Conservation (phyloP, 2,797 vertebrate species). For the Hybognathus amarus region DNA sequence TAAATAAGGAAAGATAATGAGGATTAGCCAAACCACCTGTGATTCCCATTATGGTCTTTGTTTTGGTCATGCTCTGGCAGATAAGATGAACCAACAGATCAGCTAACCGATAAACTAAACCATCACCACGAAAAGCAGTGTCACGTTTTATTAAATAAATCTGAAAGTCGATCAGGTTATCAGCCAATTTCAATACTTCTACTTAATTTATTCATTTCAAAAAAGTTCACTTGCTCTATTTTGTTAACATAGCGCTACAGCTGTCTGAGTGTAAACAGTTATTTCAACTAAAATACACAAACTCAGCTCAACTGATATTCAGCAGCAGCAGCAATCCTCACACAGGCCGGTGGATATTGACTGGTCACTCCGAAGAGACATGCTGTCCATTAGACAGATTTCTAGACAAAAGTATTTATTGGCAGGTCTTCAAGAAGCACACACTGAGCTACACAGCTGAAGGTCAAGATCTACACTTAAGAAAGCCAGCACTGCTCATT, state of each 20-base stretch:
- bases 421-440: slow-evolving; percentile 4
- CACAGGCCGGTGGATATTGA: neutral
- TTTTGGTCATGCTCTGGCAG: slow-evolving; percentile 8
- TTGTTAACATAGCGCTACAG: neutral
- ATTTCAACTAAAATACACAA: neutral
- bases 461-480: slow-evolving; percentile 5
- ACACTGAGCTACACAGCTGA: neutral
- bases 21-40: slow-evolving; percentile 20
- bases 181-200: neutral
- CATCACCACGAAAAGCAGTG: neutral
- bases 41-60: slow-evolving; percentile 26
- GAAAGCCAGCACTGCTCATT: neutral
- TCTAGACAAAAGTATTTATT: slow-evolving; percentile 15
- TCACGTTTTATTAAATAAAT: neutral
- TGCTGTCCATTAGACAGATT: slow-evolving; percentile 14
- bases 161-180: neutral
- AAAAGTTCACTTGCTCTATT: neutral
- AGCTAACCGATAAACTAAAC: neutral
- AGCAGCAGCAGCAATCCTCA: neutral
- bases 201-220: no score
- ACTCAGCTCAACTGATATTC: slow-evolving; percentile 5
- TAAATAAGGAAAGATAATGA: neutral
- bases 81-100: slow-evolving; percentile 16
- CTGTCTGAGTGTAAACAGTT: neutral
- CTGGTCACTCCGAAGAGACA: neutral